phyloP scores from a whole-genome alignment of 2,113 vertebrate genomes.

The Oceanodroma tethys region DNA sequence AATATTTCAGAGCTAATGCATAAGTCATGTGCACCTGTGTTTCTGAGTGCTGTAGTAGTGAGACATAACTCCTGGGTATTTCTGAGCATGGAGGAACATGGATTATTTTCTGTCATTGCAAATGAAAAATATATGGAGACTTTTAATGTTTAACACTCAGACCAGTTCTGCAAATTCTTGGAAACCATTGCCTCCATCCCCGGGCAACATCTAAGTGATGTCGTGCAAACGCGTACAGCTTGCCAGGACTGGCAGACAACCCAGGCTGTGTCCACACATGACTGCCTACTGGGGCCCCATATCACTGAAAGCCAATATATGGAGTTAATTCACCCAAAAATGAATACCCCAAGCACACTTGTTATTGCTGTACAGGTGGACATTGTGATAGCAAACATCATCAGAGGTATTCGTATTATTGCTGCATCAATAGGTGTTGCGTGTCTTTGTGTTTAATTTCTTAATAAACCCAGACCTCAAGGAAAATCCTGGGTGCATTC shows the following conservation, averaged over 20 bases:
- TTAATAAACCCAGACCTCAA: background rate
- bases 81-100: background rate
- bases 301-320: background rate
- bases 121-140: background rate
- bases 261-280: background rate
- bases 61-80: slow-evolving; percentile 28
- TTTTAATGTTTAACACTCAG: background rate
- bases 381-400: background rate
- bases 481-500: background rate
- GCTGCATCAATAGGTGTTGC: background rate
- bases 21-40: slow-evolving; percentile 50
- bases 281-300: background rate
- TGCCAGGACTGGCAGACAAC: background rate
- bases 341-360: background rate
- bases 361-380: background rate
- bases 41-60: background rate
- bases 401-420: background rate
- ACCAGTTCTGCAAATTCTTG: background rate
- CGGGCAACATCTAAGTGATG: background rate
- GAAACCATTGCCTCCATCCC: background rate
- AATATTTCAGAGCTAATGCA: slow-evolving; percentile 53
- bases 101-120: background rate
- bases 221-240: background rate
- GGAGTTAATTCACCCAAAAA: background rate
- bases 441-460: background rate